Conservation (phyloP, 2,888 invertebrate genomes). For the Agonopterix heracliana region DNA sequence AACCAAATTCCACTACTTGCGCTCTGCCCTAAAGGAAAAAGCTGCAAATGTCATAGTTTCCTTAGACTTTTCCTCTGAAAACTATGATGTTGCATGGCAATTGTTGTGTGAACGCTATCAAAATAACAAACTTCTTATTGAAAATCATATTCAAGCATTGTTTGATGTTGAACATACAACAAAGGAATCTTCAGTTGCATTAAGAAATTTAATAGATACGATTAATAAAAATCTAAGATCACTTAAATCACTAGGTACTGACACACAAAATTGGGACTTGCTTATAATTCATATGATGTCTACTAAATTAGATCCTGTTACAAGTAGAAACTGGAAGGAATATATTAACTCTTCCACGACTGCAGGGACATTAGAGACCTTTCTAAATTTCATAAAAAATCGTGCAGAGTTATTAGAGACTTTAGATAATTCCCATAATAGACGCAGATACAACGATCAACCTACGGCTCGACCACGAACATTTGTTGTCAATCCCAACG, state of each 20-base stretch:
- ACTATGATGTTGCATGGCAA: slow-evolving; percentile 13
- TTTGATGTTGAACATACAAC: slow-evolving; percentile 6
- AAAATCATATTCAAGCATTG: slow-evolving; percentile 10
- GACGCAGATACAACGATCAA: neutral
- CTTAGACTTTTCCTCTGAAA: slow-evolving; percentile 11
- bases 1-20: slow-evolving; percentile 13
- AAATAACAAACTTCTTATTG: slow-evolving; percentile 11
- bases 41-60: slow-evolving; percentile 9
- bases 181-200: slow-evolving; percentile 3
- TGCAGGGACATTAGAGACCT: slow-evolving; percentile 8
- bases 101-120: slow-evolving; percentile 12
- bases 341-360: slow-evolving; percentile 3
- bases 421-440: slow-evolving; percentile 1
- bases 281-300: slow-evolving; percentile 10
- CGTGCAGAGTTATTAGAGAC: slow-evolving; percentile 13
- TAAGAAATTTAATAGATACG: slow-evolving; percentile 6
- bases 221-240: slow-evolving; percentile 5
- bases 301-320: slow-evolving; percentile 9
- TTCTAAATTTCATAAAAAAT: slow-evolving; percentile 8
- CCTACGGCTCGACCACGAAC: neutral
- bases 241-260: slow-evolving; percentile 7
- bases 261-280: slow-evolving; percentile 11
- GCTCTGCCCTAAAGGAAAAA: slow-evolving; percentile 8
- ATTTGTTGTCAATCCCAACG: neutral
- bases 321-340: slow-evolving; percentile 11